These are phyloP conservation scores for Paguma larvata DNA, from an alignment of 2,797 vertebrate genomes.

Conservation along the genomic window DNA sequence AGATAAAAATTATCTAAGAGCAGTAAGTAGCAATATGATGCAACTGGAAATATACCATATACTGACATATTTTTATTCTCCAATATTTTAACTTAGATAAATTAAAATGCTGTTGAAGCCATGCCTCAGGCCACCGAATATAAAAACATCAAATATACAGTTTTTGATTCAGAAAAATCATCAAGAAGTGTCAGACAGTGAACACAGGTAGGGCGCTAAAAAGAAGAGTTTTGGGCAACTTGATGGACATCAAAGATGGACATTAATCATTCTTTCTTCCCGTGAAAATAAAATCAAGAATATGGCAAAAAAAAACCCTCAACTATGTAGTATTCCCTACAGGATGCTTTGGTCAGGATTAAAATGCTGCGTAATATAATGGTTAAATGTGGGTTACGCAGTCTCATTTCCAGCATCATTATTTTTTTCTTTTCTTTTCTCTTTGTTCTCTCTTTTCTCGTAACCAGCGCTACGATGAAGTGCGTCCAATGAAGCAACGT, in stretches of 20 bases:
- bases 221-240: neutral
- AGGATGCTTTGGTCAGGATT: neutral
- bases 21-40: neutral
- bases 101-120: conserved; percentile 19
- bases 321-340: too few relatives aligned
- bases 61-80: conserved; percentile 22
- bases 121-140: neutral
- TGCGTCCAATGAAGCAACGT: neutral
- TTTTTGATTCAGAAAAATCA: neutral
- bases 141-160: conserved; percentile 3
- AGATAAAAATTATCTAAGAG: neutral
- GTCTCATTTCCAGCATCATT: neutral
- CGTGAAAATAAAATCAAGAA: neutral
- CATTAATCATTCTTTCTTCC: neutral
- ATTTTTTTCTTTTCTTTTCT: neutral
- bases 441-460: neutral
- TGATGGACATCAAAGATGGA: neutral
- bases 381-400: neutral
- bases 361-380: neutral
- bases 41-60: neutral
- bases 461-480: neutral
- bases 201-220: neutral
- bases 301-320: neutral
- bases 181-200: neutral
- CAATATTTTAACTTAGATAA: neutral